These are phyloP conservation scores for Arrhamphus sclerolepis DNA, from an alignment of 2,797 vertebrate species.

Conservation along the genomic window DNA sequence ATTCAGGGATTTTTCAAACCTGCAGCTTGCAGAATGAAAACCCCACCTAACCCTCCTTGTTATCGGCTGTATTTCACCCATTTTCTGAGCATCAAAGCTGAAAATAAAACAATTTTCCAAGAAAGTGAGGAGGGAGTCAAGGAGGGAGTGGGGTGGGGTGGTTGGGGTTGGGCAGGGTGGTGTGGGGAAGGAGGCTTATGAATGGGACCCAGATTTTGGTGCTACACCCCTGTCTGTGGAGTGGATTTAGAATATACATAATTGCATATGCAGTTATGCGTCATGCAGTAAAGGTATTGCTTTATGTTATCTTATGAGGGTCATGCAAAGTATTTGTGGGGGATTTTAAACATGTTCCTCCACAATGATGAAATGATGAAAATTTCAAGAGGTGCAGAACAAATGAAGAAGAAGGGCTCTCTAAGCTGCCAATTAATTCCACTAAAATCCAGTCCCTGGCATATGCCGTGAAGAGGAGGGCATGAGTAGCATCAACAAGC, in stretches of 20 bases:
- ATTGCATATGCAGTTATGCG: constrained; percentile 16
- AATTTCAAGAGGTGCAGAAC: constrained; percentile 26
- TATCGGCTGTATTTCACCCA: constrained; percentile 5
- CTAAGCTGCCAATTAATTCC: constrained; percentile 28
- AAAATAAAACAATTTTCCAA: no score
- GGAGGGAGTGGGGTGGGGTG: no score
- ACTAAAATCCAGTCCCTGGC: constrained; percentile 33
- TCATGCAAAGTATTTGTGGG: constrained; percentile 20
- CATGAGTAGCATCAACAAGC: constrained; percentile 21
- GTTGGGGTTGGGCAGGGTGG: no score
- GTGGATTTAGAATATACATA: background rate
- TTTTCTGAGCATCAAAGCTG: constrained; percentile 9
- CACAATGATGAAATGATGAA: constrained; percentile 26
- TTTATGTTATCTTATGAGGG: constrained; percentile 33
- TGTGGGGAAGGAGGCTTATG: no score
- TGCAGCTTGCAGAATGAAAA: constrained; percentile 26
- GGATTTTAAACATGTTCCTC: constrained; percentile 9
- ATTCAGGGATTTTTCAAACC: constrained; percentile 30
- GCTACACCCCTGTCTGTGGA: no score
- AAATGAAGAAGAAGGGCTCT: constrained; percentile 18
- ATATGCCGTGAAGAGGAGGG: constrained; percentile 10
- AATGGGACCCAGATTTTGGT: no score
- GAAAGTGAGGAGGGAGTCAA: constrained; percentile 1
- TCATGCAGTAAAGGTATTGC: constrained; percentile 34
- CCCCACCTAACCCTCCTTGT: background rate